phyloP scores from a whole-genome alignment of 2,797 vertebrate genomes.

The Xiphorhynchus erythropygius region DNA sequence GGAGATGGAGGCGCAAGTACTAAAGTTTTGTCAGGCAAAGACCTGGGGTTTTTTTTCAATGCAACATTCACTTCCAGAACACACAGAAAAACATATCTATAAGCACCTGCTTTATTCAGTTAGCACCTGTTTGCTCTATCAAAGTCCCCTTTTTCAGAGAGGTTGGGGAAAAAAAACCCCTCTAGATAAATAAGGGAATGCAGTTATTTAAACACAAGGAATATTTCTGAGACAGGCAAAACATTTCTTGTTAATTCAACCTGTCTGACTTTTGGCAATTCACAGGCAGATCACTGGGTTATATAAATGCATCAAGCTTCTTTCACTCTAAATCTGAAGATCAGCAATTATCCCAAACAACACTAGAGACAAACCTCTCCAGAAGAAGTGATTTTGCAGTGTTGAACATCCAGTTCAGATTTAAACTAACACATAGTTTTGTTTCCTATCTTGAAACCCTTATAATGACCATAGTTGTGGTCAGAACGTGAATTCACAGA shows the following conservation, averaged over 20 bases:
- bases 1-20: not conserved
- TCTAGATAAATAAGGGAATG: not conserved
- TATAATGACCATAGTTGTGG: not conserved
- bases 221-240: not conserved
- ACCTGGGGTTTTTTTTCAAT: not conserved
- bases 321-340: not conserved
- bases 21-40: not conserved
- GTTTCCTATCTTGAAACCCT: not conserved
- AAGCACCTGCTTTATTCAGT: not conserved
- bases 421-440: not conserved
- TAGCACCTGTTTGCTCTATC: not conserved
- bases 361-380: not conserved
- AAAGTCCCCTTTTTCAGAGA: not conserved
- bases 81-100: not conserved
- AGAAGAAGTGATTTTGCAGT: not conserved
- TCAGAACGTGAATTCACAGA: not conserved
- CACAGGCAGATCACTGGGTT: not conserved
- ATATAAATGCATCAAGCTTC: not conserved
- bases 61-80: not conserved
- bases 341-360: not conserved
- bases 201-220: not conserved
- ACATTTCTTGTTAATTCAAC: not conserved
- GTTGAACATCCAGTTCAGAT: not conserved
- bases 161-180: not conserved
- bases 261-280: not conserved